Conservation (phyloP, 1,140 invertebrate genomes). For the Rhagoletis pomonella region DNA sequence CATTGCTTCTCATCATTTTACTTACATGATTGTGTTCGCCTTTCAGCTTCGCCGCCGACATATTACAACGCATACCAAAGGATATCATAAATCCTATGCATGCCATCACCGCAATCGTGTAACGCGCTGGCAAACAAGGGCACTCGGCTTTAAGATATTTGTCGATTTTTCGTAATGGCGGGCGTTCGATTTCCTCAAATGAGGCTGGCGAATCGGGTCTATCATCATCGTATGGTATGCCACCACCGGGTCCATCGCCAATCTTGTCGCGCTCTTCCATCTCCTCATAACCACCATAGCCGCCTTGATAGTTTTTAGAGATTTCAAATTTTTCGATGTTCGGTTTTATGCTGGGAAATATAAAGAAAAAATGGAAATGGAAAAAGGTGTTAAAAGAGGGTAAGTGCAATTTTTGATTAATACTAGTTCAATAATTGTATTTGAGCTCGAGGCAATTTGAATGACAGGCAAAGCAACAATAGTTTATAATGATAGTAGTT, state of each 20-base stretch:
- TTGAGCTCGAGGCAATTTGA: too few species aligned
- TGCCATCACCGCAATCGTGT: slow-evolving; percentile 89
- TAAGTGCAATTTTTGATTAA: background rate
- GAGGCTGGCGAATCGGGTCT: slow-evolving; percentile 82
- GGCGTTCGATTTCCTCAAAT: slow-evolving; percentile 82
- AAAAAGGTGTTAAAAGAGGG: background rate
- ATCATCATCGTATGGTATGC: slow-evolving; percentile 75
- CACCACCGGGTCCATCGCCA: slow-evolving; percentile 74
- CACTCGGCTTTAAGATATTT: slow-evolving; percentile 91
- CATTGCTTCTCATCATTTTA: slow-evolving; percentile 28
- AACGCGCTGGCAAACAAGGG: slow-evolving; percentile 90
- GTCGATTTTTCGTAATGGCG: slow-evolving; percentile 89
- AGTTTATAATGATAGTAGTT: too few species aligned
- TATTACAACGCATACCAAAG: slow-evolving; percentile 96
- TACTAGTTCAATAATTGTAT: too few species aligned
- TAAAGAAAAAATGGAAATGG: background rate
- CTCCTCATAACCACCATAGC: slow-evolving; percentile 76
- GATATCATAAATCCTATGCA: slow-evolving; percentile 94
- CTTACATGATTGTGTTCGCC: slow-evolving; percentile 77
- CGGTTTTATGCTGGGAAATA: slow-evolving; percentile 66
- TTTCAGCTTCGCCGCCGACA: slow-evolving; percentile 95
- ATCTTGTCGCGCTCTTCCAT: slow-evolving; percentile 76
- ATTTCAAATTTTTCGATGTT: slow-evolving; percentile 78
- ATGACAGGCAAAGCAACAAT: too few species aligned
- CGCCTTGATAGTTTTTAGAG: slow-evolving; percentile 74